Base-by-base conservation (phyloP, 2,888 invertebrate genomes). In the Xanthia icteritia region DNA sequence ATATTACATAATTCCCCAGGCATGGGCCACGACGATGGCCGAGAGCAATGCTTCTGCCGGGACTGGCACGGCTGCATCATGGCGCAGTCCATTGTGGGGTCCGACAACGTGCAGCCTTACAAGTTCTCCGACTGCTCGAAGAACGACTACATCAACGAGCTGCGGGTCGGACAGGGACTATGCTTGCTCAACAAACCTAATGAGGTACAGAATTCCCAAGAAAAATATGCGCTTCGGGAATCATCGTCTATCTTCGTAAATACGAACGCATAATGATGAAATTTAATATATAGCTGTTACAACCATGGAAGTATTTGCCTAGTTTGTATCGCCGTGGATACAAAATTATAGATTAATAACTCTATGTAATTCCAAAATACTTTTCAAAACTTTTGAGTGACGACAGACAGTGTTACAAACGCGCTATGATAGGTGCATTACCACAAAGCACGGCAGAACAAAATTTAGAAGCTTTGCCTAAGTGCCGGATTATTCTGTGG, bases 51-150 rank as follows among this genome's bases (percentile, higher is more conserved):
- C 94, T 98, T 98, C 94, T 99, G 99, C 95, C 97, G 98, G 81
- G 99, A 99, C 96, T 99, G 99, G 99, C 99, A 99, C 95, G 99
- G 99, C 82, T 99, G 99, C 95, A 99, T 99, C 94, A 99, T 99
- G 99, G 98, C 98, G 73, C 98, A 99, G 96, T 98, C 98, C 85
- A 99, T 99, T 92, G 98, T 99, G 65, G 99, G 99, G 54, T 97
- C 98, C 90, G 98, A 99, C 93, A 98, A 98, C 94, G 98, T 99
- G 72, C 99, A 99, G 94, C 99, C 99, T 5, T 99, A 99, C 97
- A 99, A 99, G 97, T 99, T 99, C 97, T 99, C 99, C 60, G 98
- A 99, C 92, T 99, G 99, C 97, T 99, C 99, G 93, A 97, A 98
- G 95, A 97, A 98, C 84, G 99, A 99, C 95, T 99, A 99, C 96